These are phyloP conservation scores for Coenonympha arcania DNA, from an alignment of 2,888 invertebrate species.

Conservation along the genomic window DNA sequence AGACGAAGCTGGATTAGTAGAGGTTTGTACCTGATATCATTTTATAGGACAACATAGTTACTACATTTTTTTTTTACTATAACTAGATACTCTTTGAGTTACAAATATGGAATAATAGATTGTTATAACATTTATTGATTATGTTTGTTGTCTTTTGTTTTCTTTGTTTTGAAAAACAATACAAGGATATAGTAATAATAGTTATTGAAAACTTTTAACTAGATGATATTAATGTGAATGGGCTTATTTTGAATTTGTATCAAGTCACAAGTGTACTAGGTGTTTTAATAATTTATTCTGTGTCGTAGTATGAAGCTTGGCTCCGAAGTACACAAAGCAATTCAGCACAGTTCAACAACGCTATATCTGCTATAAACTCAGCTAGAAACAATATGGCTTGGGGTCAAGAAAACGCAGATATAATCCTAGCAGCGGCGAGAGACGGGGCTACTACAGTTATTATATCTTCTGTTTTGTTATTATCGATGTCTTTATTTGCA, in stretches of 20 bases:
- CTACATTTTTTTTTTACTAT: too few species aligned
- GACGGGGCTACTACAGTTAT: conserved; percentile 37
- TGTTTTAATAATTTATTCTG: too few species aligned
- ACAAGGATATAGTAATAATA: too few species aligned
- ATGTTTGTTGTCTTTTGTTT: neutral
- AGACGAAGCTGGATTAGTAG: conserved; percentile 44
- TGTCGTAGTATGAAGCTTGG: conserved; percentile 55
- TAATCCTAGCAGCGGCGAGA: conserved; percentile 43
- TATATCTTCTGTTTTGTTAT: conserved; percentile 34
- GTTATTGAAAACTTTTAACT: too few species aligned
- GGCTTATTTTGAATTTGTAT: too few species aligned
- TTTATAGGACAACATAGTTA: too few species aligned
- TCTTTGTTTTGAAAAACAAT: neutral
- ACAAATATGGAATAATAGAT: too few species aligned
- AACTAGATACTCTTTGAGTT: too few species aligned
- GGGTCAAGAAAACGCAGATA: conserved; percentile 52
- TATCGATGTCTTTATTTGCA: conserved; percentile 26
- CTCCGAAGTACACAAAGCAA: conserved; percentile 42
- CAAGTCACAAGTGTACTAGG: too few species aligned
- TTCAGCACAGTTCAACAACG: conserved; percentile 41
- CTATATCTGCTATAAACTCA: conserved; percentile 44
- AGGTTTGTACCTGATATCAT: conserved; percentile 49
- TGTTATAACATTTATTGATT: too few species aligned
- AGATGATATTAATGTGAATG: too few species aligned
- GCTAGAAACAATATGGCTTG: conserved; percentile 54